Percentiles rank a stretch among this genome's conserved stretches.
Conservation (phyloP, 2,797 vertebrate genomes). For the Threskiornis aethiopicus region DNA sequence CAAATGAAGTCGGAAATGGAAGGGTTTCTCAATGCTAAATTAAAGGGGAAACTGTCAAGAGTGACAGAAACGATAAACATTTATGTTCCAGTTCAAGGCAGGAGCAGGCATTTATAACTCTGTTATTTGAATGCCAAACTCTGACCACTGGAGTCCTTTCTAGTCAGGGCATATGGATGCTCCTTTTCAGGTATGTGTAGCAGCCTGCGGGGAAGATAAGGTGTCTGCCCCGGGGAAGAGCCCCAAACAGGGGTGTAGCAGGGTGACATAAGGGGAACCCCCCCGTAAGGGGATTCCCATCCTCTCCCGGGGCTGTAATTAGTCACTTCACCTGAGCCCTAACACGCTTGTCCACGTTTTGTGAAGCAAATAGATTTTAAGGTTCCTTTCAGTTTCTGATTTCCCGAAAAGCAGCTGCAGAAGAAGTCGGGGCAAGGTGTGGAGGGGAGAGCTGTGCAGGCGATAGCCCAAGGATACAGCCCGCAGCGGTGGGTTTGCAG, state of each 20-base stretch:
- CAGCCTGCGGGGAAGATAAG: neutral
- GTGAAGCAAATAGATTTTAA: neutral
- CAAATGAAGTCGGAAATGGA: neutral
- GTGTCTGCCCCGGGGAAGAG: neutral
- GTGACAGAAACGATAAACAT: slow-evolving; percentile 22
- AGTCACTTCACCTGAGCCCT: neutral
- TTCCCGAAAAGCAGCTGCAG: neutral
- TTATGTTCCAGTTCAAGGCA: slow-evolving; percentile 5
- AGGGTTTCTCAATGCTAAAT: neutral
- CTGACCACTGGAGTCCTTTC: neutral
- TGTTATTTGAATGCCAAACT: neutral
- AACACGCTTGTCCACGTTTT: neutral
- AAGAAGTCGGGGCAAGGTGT: neutral
- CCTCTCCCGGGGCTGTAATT: neutral
- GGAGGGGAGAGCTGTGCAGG: neutral
- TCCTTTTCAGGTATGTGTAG: neutral
- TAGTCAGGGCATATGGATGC: neutral
- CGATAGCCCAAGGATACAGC: neutral
- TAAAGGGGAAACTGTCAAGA: neutral
- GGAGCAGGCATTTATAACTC: neutral
- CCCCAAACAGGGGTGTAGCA: neutral
- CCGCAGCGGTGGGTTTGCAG: neutral
- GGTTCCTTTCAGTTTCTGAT: neutral
- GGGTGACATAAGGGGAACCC: neutral
- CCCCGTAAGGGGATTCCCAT: neutral